Conservation (phyloP, 2,113 vertebrate species). For the Corythaeola cristata region DNA sequence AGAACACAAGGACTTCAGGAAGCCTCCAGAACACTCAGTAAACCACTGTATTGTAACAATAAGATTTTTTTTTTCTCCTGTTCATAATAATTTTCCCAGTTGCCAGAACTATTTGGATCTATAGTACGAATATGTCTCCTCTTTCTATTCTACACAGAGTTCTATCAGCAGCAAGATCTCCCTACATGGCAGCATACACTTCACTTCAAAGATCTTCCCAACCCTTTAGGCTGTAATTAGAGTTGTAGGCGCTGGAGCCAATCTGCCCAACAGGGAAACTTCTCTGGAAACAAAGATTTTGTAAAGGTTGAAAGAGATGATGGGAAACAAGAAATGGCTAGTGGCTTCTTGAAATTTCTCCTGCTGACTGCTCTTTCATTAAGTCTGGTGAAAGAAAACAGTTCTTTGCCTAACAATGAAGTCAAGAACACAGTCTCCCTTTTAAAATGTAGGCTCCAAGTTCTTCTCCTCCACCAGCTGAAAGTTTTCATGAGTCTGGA, state of each 20-base stretch:
- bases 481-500: background rate
- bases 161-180: constrained; percentile 42
- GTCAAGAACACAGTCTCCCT: background rate
- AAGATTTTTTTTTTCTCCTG: background rate
- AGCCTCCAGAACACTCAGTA: background rate
- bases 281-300: constrained; percentile 25
- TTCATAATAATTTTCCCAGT: background rate
- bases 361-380: background rate
- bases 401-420: background rate
- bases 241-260: constrained; percentile 10
- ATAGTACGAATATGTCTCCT: background rate
- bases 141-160: background rate
- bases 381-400: background rate
- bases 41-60: background rate
- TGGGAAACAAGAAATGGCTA: constrained; percentile 39
- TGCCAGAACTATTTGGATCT: background rate
- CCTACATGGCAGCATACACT: background rate
- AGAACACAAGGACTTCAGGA: background rate
- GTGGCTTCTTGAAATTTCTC: constrained; percentile 29
- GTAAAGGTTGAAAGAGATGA: constrained; percentile 1
- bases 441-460: background rate
- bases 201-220: constrained; percentile 40
- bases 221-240: constrained; percentile 46
- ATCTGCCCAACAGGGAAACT: constrained; percentile 44
- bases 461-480: background rate